Evolutionary conservation across 1,140 invertebrate species (phyloP), one percentile per base, ranked within the genome.

Genomic region (Probaryconus sp.): DNA sequence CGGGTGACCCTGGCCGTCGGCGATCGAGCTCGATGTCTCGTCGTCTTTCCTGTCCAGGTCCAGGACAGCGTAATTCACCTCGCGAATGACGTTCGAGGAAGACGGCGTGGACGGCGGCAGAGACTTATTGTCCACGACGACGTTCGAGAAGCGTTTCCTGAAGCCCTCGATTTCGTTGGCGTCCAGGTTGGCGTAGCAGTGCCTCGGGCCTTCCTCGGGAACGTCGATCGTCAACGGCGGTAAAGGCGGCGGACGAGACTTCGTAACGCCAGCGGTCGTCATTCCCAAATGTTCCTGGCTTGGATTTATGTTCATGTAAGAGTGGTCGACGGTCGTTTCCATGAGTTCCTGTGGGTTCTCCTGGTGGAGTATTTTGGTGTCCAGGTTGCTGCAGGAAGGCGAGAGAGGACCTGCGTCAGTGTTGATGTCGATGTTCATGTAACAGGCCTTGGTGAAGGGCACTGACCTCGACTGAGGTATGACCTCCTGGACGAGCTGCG

Each of bases 41-140:
- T 58, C 43, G 33, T 82, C 79, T 31, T 81, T 85, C 68, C 83
- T 80, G 72, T 94, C 92, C 74, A 95, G 89, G 82, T 95, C 94
- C 40, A 95, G 85, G 42, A 93, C 87, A 5, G 93, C 93, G 84
- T 96, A 95, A 82, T 94, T 95, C 1, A 95, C 91, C 86, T 92
- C 90, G 31, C 89, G 79, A 85, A 77, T 77, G 16, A 64, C 9
- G 43, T 40, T 45, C 2, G 81, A 55, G 78, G 84, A 87, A 72
- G 82, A 89, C 65, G 82, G 89, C 70, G 83, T 89, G 75, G 81
- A 88, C 74, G 83, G 90, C 74, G 79, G 76, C 77, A 79, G 85
- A 76, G 47, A 88, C 28, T 83, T 86, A n/a, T 90, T 83, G 50
- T 85, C 63, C 76, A 86, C 51, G 77, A 87, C 80, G 1, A 77